Evolutionary conservation across 2,888 invertebrate species (phyloP), one percentile per base, ranked within the genome.

Genomic region (Urechis unicinctus): DNA sequence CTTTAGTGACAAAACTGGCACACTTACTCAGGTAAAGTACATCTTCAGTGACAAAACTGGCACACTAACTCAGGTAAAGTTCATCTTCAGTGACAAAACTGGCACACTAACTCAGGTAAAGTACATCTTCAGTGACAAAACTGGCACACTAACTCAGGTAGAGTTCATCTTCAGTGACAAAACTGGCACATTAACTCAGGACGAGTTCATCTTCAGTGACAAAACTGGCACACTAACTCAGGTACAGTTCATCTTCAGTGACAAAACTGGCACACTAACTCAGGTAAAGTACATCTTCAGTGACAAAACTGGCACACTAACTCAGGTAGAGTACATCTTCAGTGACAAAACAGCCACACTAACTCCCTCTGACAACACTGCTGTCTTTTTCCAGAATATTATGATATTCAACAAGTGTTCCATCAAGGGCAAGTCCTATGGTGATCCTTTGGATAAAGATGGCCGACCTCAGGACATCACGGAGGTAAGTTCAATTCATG

Each of bases 361-460:
- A 56, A 98, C 98, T 29, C 95, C 91, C n/a, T n/a, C n/a, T n/a
- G n/a, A n/a, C n/a, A n/a, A n/a, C n/a, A n/a, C n/a, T 24, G n/a
- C 5, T 42, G 43, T 30, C 6, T 51, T 26, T 41, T 43, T 57
- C 17, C 72, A 96, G 83, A 98, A 98, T 79, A 95, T 98, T 68
- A 98, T 98, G 98, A 92, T 95, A 55, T 98, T 98, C 80, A 97
- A 97, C 81, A 97, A 97, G 81, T 96, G 96, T 79, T 92, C 96
- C 61, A 93, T 98, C 66, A 89, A 87, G 65, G 95, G 92, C 4
- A 85, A 86, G 65, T 85, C 88, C 56, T 98, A 93, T 79, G 98
- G 98, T 24, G 95, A 97, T 78, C 82, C 91, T 56, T 82, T 90
- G 57, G 93, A 95, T 79, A 85, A 88, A 64, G 82, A 83, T 49